Base-by-base conservation (phyloP, 2,113 vertebrate genomes). In the Andinoacara biseriatus region DNA sequence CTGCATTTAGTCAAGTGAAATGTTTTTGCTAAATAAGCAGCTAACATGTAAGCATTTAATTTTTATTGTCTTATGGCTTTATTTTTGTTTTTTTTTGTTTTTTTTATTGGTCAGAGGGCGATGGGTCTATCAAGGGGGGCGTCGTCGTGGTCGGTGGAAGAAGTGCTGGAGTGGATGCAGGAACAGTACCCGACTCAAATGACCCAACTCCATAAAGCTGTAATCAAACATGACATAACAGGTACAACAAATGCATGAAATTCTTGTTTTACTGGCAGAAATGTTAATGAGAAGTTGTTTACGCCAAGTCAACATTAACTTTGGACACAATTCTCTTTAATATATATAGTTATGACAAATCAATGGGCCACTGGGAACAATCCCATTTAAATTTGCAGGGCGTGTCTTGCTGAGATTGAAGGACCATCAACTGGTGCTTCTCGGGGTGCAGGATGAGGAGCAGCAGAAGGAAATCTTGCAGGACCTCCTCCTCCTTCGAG, bases 101-200 rank as follows among this genome's bases (percentile, higher is more conserved):
- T 7, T n/a, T 9, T 59, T 31, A 15, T 35, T 7, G 2, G 22
- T 14, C 8, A 35, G 54, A 10, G 52, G 11, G 49, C 0, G 52
- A 95, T 95, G 94, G 91, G 10, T 6, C 31, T 56, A 13, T 81
- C 88, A 2, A 92, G 91, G 85, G 89, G 87, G 10, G 95, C 93
- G 56, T 94, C 92, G 0, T 57, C 57, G 33, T 96, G 96, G 96
- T 94, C 95, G 0, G 93, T 96, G 82, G 86, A 90, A 11, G 95
- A 96, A 0, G 95, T 96, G 33, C 67, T 92, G 78, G 87, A 84
- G 35, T 96, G 96, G 95, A 74, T 95, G 6, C 81, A 91, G 72
- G 83, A 87, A 2, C 89, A 93, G 49, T 88, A 89, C 72, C 89
- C 93, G 1, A 22, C 38, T 15, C 58, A 85, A 5, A 76, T 85